These are phyloP conservation scores for Mycogona germanica DNA, from an alignment of 2,888 invertebrate species.

Conservation along the genomic window DNA sequence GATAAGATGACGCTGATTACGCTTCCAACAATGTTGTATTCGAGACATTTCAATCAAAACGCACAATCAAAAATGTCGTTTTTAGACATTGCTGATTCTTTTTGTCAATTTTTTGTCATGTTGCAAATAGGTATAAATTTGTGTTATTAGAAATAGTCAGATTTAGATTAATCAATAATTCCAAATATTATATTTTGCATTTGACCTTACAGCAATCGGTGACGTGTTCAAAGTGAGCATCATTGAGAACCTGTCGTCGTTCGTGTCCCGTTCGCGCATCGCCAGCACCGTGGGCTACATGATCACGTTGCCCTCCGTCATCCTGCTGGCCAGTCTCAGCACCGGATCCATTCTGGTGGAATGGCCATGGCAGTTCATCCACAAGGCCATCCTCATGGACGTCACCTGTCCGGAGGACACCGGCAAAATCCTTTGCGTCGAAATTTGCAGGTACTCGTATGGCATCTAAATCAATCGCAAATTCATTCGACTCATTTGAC, in stretches of 20 bases:
- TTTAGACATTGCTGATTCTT: too few species aligned
- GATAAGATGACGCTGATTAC: too few species aligned
- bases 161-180: too few species aligned
- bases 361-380: slow-evolving; percentile 17
- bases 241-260: slow-evolving; percentile 12
- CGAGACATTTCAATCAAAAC: too few species aligned
- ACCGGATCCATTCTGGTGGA: slow-evolving; percentile 17
- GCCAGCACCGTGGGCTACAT: slow-evolving; percentile 8
- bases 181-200: not conserved
- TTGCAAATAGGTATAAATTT: too few species aligned
- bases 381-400: slow-evolving; percentile 7
- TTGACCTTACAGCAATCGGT: slow-evolving; percentile 12
- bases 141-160: too few species aligned
- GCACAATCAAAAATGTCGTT: too few species aligned
- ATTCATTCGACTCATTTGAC: not conserved
- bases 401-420: slow-evolving; percentile 11
- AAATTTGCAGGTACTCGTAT: slow-evolving; percentile 11
- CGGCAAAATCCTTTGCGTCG: slow-evolving; percentile 9
- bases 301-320: slow-evolving; percentile 14
- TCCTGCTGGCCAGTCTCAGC: slow-evolving; percentile 15
- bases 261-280: not conserved
- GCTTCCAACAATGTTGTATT: too few species aligned
- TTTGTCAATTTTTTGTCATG: too few species aligned
- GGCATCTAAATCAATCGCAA: not conserved
- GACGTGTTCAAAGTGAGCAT: slow-evolving; percentile 7